phyloP scores from a whole-genome alignment of 1,140 invertebrate genomes.

The Drosophila triauraria region DNA sequence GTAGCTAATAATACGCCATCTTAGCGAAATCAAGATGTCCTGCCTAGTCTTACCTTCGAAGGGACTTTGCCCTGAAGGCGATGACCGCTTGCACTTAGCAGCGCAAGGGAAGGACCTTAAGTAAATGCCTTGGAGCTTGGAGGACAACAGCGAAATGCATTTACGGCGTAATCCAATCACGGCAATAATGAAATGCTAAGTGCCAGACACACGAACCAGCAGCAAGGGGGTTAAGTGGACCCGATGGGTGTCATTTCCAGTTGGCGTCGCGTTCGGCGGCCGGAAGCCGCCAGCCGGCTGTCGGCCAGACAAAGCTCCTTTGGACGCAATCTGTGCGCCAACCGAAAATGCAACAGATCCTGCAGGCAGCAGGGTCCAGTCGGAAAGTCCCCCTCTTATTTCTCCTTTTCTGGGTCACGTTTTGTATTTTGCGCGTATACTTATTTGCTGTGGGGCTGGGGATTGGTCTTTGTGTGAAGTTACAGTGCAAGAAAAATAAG shows the following conservation, averaged over 20 bases:
- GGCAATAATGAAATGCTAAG: constrained; percentile 65
- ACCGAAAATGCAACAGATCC: constrained; percentile 55
- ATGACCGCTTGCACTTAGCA: constrained; percentile 12
- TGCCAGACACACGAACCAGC: constrained; percentile 43
- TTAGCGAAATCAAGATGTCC: not conserved
- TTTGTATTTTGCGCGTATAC: constrained; percentile 31
- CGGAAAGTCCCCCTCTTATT: constrained; percentile 7
- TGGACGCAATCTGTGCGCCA: constrained; percentile 24
- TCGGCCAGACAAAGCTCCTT: constrained; percentile 32
- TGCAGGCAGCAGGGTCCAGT: not conserved
- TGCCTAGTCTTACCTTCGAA: not conserved
- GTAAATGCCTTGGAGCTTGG: constrained; percentile 18
- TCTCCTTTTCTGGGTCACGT: constrained; percentile 40
- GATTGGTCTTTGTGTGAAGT: not conserved
- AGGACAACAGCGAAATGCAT: constrained; percentile 59
- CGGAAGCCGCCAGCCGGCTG: constrained; percentile 40
- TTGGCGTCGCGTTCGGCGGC: constrained; percentile 16
- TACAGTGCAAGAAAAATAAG: not conserved
- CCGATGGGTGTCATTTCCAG: constrained; percentile 15
- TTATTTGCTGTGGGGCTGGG: constrained; percentile 5
- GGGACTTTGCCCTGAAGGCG: constrained; percentile 18
- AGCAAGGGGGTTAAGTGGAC: constrained; percentile 14
- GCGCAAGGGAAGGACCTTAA: constrained; percentile 5
- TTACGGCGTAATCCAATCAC: constrained; percentile 63
- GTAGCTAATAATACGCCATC: constrained; percentile 1